A percentile compares a stretch with the other conserved stretches of the same genome.
phyloP scores from a whole-genome alignment of 1,140 invertebrate genomes.

The Linepithema humile region DNA sequence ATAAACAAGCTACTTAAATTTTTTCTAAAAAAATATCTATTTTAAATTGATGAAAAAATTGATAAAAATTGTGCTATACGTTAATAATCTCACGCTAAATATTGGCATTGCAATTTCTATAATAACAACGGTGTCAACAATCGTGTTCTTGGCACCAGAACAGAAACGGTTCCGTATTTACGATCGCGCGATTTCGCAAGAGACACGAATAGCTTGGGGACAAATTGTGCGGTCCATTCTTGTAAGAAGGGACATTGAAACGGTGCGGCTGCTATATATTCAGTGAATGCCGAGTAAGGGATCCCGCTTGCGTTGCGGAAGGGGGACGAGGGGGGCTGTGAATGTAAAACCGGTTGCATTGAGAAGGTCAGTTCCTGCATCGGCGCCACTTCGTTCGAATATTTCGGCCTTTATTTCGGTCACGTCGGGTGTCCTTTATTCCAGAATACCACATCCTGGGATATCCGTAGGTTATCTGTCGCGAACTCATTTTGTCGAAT shows the following conservation, averaged over 20 bases:
- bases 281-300: constrained; percentile 48
- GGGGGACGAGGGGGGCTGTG: neutral
- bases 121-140: neutral
- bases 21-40: neutral
- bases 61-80: too few species aligned
- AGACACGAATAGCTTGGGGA: neutral
- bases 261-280: neutral
- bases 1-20: neutral
- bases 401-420: neutral
- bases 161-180: neutral
- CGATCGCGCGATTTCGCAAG: constrained; percentile 8
- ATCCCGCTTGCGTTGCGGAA: neutral
- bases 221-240: neutral
- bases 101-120: neutral
- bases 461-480: neutral
- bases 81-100: too few species aligned
- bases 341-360: constrained; percentile 63
- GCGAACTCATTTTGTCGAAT: neutral
- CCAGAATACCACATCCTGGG: neutral
- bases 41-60: neutral
- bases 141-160: neutral
- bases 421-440: neutral
- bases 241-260: neutral
- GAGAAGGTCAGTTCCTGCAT: constrained; percentile 69
- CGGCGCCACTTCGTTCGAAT: neutral